Evolutionary conservation across 1,140 invertebrate genomes (phyloP).

Genomic region (Euwallacea similis): DNA sequence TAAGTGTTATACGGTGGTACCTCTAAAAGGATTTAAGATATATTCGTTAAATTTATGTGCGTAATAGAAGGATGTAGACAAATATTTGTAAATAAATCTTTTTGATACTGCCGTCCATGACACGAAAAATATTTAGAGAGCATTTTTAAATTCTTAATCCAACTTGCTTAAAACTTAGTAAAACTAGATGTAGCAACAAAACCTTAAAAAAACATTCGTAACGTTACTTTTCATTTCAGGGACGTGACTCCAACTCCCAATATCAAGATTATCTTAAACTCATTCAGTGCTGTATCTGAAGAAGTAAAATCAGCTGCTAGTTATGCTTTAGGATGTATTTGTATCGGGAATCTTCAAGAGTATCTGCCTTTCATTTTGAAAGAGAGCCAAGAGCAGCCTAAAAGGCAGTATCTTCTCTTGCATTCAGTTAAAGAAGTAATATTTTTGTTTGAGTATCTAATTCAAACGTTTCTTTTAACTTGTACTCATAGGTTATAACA

Average conservation of each 20-base stretch:
- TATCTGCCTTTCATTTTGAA: constrained; percentile 93
- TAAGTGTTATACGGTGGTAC: too few relatives aligned
- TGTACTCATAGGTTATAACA: constrained; percentile 72
- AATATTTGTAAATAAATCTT: neutral
- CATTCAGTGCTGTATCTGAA: constrained; percentile 77
- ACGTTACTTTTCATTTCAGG: constrained; percentile 57
- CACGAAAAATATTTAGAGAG: too few relatives aligned
- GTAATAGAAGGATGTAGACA: neutral
- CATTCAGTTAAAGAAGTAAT: constrained; percentile 95
- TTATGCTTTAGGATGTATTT: constrained; percentile 92
- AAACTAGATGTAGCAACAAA: too few relatives aligned
- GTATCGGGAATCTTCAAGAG: constrained; percentile 90
- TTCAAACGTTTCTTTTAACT: neutral
- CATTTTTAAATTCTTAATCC: too few relatives aligned
- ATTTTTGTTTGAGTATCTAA: constrained; percentile 4
- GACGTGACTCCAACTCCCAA: constrained; percentile 80
- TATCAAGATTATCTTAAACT: constrained; percentile 74
- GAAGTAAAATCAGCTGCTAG: constrained; percentile 95
- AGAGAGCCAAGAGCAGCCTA: constrained; percentile 92
- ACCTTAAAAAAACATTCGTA: neutral
- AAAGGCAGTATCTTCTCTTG: constrained; percentile 91
- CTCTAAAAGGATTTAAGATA: too few relatives aligned
- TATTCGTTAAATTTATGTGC: too few relatives aligned
- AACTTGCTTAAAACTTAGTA: too few relatives aligned
- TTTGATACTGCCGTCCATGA: too few relatives aligned